phyloP scores from a whole-genome alignment of 2,888 invertebrate genomes.

The Pristionchus maxplancki region DNA sequence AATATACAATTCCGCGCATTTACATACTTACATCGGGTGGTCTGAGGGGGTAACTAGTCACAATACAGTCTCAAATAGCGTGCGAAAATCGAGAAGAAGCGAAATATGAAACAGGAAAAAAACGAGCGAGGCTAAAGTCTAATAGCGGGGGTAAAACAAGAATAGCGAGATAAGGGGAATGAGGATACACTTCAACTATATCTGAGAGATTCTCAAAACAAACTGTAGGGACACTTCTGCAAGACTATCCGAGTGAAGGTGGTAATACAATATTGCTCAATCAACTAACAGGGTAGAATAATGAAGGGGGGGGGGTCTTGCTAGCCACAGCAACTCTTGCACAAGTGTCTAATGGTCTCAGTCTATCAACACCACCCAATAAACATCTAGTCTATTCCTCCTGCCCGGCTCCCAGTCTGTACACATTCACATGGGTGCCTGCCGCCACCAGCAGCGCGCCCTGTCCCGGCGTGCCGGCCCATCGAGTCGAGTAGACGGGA shows the following conservation, averaged over 20 bases:
- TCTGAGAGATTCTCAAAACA: not conserved
- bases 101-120: not conserved
- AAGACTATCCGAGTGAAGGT: not conserved
- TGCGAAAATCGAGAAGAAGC: not conserved
- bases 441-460: slow-evolving; percentile 28
- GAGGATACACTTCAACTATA: not conserved
- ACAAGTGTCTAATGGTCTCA: not conserved
- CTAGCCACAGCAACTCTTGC: not conserved
- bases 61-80: not conserved
- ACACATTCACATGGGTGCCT: slow-evolving; percentile 41
- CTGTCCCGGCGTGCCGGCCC: not conserved
- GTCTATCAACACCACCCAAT: not conserved
- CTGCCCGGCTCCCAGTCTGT: not conserved
- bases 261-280: not conserved
- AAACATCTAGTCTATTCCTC: not conserved
- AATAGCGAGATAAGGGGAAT: not conserved
- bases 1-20: not conserved
- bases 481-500: slow-evolving; percentile 35
- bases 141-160: not conserved
- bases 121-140: not conserved
- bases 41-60: not conserved
- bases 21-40: slow-evolving; percentile 9
- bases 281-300: not conserved
- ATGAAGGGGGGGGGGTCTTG: not conserved
- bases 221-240: not conserved